A percentile compares a stretch with the other conserved stretches of the same genome.
Evolutionary conservation across 2,113 vertebrate genomes (phyloP).

Genomic region (Alaudala cheleensis): DNA sequence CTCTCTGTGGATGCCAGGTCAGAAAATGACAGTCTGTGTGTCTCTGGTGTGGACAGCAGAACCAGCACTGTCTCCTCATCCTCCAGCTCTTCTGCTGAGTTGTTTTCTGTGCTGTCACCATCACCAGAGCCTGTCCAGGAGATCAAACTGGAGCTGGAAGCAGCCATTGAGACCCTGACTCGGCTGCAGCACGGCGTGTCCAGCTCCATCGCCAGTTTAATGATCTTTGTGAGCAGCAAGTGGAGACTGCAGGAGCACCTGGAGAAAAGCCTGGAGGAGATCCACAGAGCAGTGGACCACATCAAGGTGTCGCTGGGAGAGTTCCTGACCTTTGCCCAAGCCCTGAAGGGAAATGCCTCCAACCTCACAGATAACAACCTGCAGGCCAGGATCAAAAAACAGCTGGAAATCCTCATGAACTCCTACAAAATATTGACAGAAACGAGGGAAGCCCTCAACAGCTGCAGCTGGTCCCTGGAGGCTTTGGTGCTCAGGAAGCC

Average conservation of each 20-base stretch:
- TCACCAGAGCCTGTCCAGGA: constrained; percentile 73
- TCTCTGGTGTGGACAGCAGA: constrained; percentile 70
- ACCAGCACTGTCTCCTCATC: constrained; percentile 79
- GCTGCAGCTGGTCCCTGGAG: constrained; percentile 79
- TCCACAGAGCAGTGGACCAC: constrained; percentile 77
- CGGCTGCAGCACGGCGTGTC: constrained; percentile 82
- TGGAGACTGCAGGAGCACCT: constrained; percentile 86
- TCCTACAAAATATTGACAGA: constrained; percentile 85
- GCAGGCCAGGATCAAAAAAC: constrained; percentile 83
- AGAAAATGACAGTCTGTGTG: constrained; percentile 25
- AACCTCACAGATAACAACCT: constrained; percentile 80
- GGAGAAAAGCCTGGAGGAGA: constrained; percentile 80
- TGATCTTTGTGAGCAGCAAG: constrained; percentile 90
- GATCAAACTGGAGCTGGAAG: constrained; percentile 77
- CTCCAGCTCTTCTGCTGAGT: constrained; percentile 69
- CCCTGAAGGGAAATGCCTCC: constrained; percentile 73
- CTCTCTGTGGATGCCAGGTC: background rate
- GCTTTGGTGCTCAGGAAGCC: constrained; percentile 76
- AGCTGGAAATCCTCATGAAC: constrained; percentile 81
- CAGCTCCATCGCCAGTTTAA: constrained; percentile 77
- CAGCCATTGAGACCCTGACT: constrained; percentile 74
- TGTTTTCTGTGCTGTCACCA: constrained; percentile 39
- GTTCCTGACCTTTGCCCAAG: constrained; percentile 84
- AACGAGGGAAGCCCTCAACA: constrained; percentile 76
- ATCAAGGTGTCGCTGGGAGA: constrained; percentile 74